Conservation (phyloP, 2,113 vertebrate genomes). For the Chloropsis hardwickii region DNA sequence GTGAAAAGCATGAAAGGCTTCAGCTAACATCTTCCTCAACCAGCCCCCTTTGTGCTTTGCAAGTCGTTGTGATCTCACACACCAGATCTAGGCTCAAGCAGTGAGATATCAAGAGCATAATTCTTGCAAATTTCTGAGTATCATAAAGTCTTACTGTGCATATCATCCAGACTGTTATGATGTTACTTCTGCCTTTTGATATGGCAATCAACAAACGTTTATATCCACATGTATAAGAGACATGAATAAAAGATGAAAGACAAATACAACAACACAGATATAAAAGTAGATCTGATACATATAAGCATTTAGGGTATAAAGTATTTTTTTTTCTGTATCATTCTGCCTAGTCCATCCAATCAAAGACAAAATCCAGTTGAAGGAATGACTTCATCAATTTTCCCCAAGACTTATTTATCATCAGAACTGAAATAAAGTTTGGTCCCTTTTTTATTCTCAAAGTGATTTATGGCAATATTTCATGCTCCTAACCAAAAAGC, state of each 20-base stretch:
- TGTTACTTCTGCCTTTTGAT: constrained; percentile 50
- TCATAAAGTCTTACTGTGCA: constrained; percentile 7
- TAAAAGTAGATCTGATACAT: constrained; percentile 34
- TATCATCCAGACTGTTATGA: background rate
- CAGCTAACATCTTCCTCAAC: background rate
- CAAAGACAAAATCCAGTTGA: background rate
- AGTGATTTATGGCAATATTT: constrained; percentile 32
- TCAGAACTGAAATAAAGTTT: constrained; percentile 43
- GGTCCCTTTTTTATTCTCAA: constrained; percentile 27
- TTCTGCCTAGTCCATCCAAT: background rate
- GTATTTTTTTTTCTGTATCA: background rate
- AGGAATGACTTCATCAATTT: constrained; percentile 25
- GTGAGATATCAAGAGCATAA: constrained; percentile 14
- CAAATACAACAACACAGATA: constrained; percentile 24
- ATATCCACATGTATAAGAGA: constrained; percentile 13
- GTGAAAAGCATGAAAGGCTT: constrained; percentile 18
- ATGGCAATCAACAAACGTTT: constrained; percentile 53
- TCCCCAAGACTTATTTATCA: constrained; percentile 1
- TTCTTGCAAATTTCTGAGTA: constrained; percentile 37
- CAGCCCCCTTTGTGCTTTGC: background rate
- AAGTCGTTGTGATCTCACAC: background rate
- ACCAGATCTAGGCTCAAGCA: background rate
- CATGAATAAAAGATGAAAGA: constrained; percentile 63
- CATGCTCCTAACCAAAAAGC: constrained; percentile 34
- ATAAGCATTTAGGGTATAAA: constrained; percentile 22